phyloP scores from a whole-genome alignment of 2,797 vertebrate genomes.

The Artibeus jamaicensis region DNA sequence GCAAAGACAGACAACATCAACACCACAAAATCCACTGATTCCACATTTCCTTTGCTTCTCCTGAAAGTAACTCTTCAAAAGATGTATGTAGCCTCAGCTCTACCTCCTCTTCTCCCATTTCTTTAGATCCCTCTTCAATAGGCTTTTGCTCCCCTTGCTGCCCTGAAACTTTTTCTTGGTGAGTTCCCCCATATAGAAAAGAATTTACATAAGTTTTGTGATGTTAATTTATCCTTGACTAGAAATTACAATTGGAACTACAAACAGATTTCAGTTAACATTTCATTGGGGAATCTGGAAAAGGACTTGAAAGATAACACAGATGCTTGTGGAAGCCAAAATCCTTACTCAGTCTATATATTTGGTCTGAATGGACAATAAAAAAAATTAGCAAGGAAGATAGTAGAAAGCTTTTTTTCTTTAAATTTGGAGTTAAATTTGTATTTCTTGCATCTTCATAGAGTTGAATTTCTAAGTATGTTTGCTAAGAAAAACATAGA shows the following conservation, averaged over 20 bases:
- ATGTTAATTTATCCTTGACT: conserved; percentile 12
- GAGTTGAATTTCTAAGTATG: not conserved
- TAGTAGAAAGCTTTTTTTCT: not conserved
- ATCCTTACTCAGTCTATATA: not conserved
- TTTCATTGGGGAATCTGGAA: not conserved
- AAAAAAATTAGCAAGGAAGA: not conserved
- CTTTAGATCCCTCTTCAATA: not conserved
- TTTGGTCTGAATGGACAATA: not conserved
- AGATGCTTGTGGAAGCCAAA: not conserved
- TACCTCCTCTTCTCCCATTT: not conserved
- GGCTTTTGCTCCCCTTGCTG: not conserved
- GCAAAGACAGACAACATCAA: not conserved
- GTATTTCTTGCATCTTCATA: not conserved
- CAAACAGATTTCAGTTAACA: not conserved
- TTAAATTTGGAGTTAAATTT: conserved; percentile 13
- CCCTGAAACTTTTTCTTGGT: not conserved
- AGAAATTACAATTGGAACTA: not conserved
- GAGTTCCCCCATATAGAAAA: not conserved
- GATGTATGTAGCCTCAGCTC: not conserved
- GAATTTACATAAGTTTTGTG: not conserved
- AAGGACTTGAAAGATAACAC: not conserved
- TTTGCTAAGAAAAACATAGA: not conserved
- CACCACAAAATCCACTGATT: not conserved
- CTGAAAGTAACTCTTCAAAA: conserved; percentile 38
- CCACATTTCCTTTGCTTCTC: not conserved